phyloP scores from a whole-genome alignment of 2,797 vertebrate genomes.

The Pipistrellus pygmaeus region DNA sequence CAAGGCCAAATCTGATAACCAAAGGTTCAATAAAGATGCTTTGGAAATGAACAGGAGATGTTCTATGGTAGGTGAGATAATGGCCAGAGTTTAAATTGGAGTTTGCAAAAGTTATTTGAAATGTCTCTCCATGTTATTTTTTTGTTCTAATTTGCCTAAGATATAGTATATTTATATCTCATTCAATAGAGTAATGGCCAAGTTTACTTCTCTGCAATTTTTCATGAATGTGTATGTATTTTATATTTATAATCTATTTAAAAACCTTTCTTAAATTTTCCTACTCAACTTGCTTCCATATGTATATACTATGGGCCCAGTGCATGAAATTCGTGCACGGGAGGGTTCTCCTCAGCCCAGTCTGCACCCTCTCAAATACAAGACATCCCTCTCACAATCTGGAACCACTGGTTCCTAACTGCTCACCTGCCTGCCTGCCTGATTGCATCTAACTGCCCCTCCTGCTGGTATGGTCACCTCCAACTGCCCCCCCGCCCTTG shows the following conservation, averaged over 20 bases:
- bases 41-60: background rate
- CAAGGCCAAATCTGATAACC: background rate
- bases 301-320: background rate
- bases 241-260: background rate
- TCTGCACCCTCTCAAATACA: no score
- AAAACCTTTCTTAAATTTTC: background rate
- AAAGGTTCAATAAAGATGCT: background rate
- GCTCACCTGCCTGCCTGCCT: no score
- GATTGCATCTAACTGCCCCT: no score
- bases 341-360: no score
- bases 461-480: no score
- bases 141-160: background rate
- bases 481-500: no score
- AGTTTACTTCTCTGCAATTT: constrained; percentile 36
- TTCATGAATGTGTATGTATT: background rate
- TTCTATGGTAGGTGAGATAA: background rate
- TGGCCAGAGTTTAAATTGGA: background rate
- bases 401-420: no score
- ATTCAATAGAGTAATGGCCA: background rate
- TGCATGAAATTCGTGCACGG: no score
- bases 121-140: background rate
- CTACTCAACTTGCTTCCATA: background rate
- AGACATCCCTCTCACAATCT: no score
- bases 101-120: constrained; percentile 5
- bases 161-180: background rate